These are phyloP conservation scores for Pyralis farinalis DNA, from an alignment of 2,888 invertebrate species.

Conservation along the genomic window DNA sequence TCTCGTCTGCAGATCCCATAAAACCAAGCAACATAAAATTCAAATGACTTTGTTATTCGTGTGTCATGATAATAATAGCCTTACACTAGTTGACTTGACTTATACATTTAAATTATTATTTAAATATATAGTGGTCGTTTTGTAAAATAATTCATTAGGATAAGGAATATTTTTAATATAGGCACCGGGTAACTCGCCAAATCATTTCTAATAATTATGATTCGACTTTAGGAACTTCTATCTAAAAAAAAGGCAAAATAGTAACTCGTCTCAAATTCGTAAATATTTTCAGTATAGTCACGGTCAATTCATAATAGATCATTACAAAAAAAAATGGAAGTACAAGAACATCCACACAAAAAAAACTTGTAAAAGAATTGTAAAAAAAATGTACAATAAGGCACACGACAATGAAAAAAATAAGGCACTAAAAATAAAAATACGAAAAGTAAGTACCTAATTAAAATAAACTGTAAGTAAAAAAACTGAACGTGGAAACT, in stretches of 20 bases:
- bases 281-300: too few species aligned
- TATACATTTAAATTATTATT: too few species aligned
- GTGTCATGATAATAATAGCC: too few species aligned
- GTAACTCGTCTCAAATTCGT: too few species aligned
- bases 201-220: constrained; percentile 18
- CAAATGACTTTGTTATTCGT: too few species aligned
- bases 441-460: constrained; percentile 9
- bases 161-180: constrained; percentile 8
- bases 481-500: constrained; percentile 1
- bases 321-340: constrained; percentile 10
- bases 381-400: constrained; percentile 7
- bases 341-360: constrained; percentile 15
- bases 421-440: constrained; percentile 13
- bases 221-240: constrained; percentile 33
- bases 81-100: too few species aligned
- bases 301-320: constrained; percentile 10
- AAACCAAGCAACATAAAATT: too few species aligned
- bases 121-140: too few species aligned
- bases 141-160: constrained; percentile 2
- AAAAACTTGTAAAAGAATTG: constrained; percentile 5
- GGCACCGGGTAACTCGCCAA: constrained; percentile 17
- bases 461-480: constrained; percentile 1
- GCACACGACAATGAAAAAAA: constrained; percentile 14
- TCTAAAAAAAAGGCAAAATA: constrained; percentile 12
- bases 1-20: too few species aligned